Percentiles rank a stretch among this genome's conserved stretches.
Conservation (phyloP, 1,140 invertebrate species). For the Brachionus asplanchnoidis region DNA sequence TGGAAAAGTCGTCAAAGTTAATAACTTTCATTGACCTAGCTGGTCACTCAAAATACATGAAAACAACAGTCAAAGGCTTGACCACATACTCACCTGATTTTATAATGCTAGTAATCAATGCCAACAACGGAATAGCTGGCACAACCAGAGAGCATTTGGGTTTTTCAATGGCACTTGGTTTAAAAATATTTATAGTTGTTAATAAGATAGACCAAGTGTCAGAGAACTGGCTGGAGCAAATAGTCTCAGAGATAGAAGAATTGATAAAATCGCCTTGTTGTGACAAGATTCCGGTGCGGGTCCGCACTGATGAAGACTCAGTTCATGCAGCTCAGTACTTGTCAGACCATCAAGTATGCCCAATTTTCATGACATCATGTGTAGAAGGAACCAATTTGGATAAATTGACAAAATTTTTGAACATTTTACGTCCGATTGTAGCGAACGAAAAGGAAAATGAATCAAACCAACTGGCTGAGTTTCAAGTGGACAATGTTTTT, state of each 20-base stretch:
- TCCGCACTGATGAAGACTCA: slow-evolving; percentile 88
- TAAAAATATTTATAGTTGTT: slow-evolving; percentile 97
- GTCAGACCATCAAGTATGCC: slow-evolving; percentile 62
- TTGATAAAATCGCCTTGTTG: slow-evolving; percentile 88
- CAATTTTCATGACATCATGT: slow-evolving; percentile 89
- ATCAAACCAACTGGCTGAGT: slow-evolving; percentile 61
- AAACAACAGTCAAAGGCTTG: slow-evolving; percentile 87
- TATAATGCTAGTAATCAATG: slow-evolving; percentile 80
- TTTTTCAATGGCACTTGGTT: slow-evolving; percentile 84
- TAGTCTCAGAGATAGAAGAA: slow-evolving; percentile 80
- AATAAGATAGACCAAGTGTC: slow-evolving; percentile 99
- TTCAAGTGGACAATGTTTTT: slow-evolving; percentile 52
- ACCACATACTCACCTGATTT: slow-evolving; percentile 90
- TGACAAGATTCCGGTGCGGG: slow-evolving; percentile 92
- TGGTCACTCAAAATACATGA: slow-evolving; percentile 89
- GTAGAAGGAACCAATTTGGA: slow-evolving; percentile 74
- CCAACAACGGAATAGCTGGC: slow-evolving; percentile 71
- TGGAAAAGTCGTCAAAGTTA: slow-evolving; percentile 52
- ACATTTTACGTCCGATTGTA: slow-evolving; percentile 68
- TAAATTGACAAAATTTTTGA: slow-evolving; percentile 66
- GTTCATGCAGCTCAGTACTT: slow-evolving; percentile 86
- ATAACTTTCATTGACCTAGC: slow-evolving; percentile 93
- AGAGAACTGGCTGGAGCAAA: slow-evolving; percentile 87
- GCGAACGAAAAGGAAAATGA: slow-evolving; percentile 68
- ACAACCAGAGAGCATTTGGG: slow-evolving; percentile 99